Conservation (phyloP, 2,888 invertebrate genomes). For the Pterobdella sp. region DNA sequence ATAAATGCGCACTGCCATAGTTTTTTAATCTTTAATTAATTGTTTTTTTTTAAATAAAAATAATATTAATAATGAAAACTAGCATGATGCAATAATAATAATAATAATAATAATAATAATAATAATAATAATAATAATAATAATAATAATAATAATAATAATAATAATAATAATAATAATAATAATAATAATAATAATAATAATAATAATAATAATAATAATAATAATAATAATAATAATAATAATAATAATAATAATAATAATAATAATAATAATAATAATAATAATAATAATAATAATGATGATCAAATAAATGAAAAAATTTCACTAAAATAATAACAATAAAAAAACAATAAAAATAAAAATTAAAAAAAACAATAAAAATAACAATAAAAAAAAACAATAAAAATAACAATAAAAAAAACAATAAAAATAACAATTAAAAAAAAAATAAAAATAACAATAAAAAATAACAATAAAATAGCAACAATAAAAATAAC, state of each 20-base stretch:
- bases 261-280: neutral
- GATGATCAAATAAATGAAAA: neutral
- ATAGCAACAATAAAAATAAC: neutral
- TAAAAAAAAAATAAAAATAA: conserved; percentile 4
- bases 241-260: conserved; percentile 15
- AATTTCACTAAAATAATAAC: too few relatives aligned
- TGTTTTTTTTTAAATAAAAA: too few relatives aligned
- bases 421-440: neutral
- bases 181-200: conserved; percentile 5
- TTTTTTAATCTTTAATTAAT: too few relatives aligned
- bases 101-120: conserved; percentile 7
- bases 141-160: conserved; percentile 8
- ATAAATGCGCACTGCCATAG: too few relatives aligned
- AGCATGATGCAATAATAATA: neutral
- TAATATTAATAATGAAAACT: too few relatives aligned
- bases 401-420: neutral
- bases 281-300: conserved; percentile 15
- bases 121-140: conserved; percentile 7
- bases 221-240: conserved; percentile 7
- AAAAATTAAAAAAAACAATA: too few relatives aligned
- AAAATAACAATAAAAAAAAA: too few relatives aligned
- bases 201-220: conserved; percentile 16
- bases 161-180: conserved; percentile 15
- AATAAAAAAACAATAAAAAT: too few relatives aligned
- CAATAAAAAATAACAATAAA: neutral